Evolutionary conservation across 2,113 vertebrate species (phyloP), one percentile per base, ranked within the genome.

Genomic region (Tamias sibiricus): DNA sequence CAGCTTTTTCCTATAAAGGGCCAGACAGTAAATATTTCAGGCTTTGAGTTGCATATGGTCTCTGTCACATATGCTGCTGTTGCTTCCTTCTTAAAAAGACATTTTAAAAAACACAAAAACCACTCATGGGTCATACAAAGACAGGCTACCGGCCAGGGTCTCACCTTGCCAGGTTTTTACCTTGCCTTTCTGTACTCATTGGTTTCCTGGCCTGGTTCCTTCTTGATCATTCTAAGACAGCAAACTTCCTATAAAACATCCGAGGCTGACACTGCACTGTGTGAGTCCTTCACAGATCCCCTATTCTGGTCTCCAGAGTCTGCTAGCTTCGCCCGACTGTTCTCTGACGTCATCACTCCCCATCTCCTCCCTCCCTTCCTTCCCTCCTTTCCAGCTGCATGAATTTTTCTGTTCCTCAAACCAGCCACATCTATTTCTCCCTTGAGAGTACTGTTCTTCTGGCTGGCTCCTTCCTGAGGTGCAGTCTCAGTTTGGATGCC

Each of bases 11-110:
- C 74, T 90, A 69, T 75, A 94, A 96, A 97, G 86, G 91, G 66
- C 95, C 90, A 94, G 96, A 94, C 76, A 95, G 96, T 98, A 96
- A 97, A 96, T 97, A 96, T 97, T 97, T 97, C 93, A 86, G 95
- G 74, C 82, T 96, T 93, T 94, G 44, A 82, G 86, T 71, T 79
- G 89, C 95, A 93, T 89, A 93, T 95, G 95, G 91, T 96, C 95
- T 89, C 91, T 91, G 82, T 95, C 44, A 94, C 95, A 97, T 93
- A 97, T 94, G 91, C 87, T 91, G 64, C 90, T 93, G 20, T 47
- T 86, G 66, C 42, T 71, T 93, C 88, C n/a, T 77, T 77, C 40
- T 89, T 90, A n/a, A 14, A 72, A 90, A 88, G 88, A 28, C 26
- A 13, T 40, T 92, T 97, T n/a, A 74, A 83, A 97, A 49, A 90